Conservation (phyloP, 1,140 invertebrate genomes). For the Panagrolaimus sp. region DNA sequence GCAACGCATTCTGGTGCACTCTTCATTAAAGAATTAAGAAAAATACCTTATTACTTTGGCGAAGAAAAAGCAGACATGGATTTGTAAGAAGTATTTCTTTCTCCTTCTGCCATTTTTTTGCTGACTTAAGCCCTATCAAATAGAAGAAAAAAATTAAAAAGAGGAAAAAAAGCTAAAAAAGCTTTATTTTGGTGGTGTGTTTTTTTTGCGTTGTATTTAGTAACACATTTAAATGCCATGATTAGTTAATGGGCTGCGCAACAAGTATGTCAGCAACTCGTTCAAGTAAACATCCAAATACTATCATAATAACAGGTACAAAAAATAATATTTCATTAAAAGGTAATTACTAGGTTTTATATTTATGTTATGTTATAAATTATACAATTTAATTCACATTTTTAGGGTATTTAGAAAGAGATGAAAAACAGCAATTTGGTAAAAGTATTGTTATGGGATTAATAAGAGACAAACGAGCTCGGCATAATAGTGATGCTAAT, state of each 20-base stretch:
- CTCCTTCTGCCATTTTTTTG: no score
- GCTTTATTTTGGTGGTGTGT: no score
- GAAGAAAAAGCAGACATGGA: no score
- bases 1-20: no score
- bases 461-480: not conserved
- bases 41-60: no score
- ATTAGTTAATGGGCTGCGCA: constrained; percentile 5
- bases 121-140: no score
- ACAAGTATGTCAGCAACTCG: not conserved
- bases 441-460: constrained; percentile 4
- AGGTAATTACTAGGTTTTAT: not conserved
- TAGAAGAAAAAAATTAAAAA: no score
- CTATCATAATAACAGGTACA: not conserved
- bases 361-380: not conserved
- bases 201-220: no score
- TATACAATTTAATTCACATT: not conserved
- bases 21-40: no score
- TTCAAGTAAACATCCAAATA: not conserved
- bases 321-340: not conserved
- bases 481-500: not conserved
- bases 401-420: not conserved
- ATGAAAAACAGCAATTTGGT: not conserved
- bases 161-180: no score
- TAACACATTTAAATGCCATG: no score
- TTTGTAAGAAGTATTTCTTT: no score